Conservation (phyloP, 2,888 invertebrate genomes). For the Folsomia manolachei region DNA sequence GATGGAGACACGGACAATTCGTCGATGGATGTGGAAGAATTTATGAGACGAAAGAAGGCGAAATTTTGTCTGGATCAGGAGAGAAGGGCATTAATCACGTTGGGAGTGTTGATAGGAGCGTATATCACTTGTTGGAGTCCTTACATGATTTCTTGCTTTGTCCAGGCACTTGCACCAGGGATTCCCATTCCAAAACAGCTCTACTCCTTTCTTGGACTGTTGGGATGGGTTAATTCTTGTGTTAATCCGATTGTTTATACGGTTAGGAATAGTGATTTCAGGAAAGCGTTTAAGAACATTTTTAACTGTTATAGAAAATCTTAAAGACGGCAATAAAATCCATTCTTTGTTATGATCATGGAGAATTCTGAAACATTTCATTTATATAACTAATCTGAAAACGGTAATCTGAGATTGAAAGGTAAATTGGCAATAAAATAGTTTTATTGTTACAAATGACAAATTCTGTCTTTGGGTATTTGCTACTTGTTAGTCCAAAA, state of each 20-base stretch:
- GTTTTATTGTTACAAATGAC: too few relatives aligned
- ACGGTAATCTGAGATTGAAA: too few relatives aligned
- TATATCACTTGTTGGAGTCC: conserved; percentile 7
- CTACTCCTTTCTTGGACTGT: neutral
- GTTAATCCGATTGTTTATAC: conserved; percentile 19
- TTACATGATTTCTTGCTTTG: neutral
- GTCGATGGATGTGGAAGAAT: too few relatives aligned
- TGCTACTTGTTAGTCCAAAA: too few relatives aligned
- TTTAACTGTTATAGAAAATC: too few relatives aligned
- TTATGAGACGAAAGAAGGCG: neutral
- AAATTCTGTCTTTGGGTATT: too few relatives aligned
- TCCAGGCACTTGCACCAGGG: neutral
- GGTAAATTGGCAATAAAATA: too few relatives aligned
- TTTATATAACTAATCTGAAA: too few relatives aligned
- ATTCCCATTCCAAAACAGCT: neutral
- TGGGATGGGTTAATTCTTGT: conserved; percentile 11
- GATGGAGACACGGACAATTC: neutral
- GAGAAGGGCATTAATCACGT: neutral
- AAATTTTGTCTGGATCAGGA: neutral
- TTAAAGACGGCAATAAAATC: too few relatives aligned
- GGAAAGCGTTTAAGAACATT: conserved; percentile 6
- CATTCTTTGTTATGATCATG: too few relatives aligned
- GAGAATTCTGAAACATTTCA: too few relatives aligned
- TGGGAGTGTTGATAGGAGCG: conserved; percentile 7
- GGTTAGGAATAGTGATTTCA: conserved; percentile 8